Evolutionary conservation across 2,888 invertebrate species (phyloP), one percentile per base, ranked within the genome.

Genomic region (Saturnia pavonia): DNA sequence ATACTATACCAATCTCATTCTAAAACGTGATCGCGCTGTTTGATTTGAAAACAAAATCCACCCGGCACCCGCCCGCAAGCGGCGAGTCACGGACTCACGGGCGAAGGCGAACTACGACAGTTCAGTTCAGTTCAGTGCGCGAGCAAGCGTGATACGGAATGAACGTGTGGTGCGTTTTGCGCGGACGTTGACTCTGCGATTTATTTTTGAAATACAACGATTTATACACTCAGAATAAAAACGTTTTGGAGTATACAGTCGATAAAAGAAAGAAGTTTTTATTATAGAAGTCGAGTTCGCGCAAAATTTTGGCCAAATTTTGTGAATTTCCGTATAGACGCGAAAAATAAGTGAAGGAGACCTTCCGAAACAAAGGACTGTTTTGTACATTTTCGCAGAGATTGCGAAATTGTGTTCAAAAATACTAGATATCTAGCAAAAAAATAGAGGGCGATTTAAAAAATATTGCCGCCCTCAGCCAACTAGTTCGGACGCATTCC

Each of bases 151-250:
- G 91, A 91, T 94, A 92, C 92, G 94, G 93, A 92, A 91, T 92
- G 92, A 90, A 92, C 93, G 94, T 91, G 94, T 90, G 94, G 94
- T 93, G 94, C 92, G 91, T 93, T 91, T 94, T 94, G 91, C 92
- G 94, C 92, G 94, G 92, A 91, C 91, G 88, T 91, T 93, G 91
- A 93, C 90, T 90, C 88, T 87, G 89, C 91, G 92, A 92, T 89
- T 89, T 85, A 85, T 89, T 88, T 89, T 87, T 87, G 88, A 86
- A 82, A 84, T 84, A 84, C 89, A 90, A 85, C 92, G 92, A 91
- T 91, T 92, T 89, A 88, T 91, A 90, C 91, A 81, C 83, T 91
- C 89, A 92, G 91, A 89, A 89, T 86, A 82, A 80, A 84, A 82
- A 85, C 83, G 82, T 89, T 91, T 91, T 91, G 92, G 91, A 89